A percentile compares a stretch with the other conserved stretches of the same genome.
Conservation (phyloP, 2,797 vertebrate species). For the Oryzias sinensis region DNA sequence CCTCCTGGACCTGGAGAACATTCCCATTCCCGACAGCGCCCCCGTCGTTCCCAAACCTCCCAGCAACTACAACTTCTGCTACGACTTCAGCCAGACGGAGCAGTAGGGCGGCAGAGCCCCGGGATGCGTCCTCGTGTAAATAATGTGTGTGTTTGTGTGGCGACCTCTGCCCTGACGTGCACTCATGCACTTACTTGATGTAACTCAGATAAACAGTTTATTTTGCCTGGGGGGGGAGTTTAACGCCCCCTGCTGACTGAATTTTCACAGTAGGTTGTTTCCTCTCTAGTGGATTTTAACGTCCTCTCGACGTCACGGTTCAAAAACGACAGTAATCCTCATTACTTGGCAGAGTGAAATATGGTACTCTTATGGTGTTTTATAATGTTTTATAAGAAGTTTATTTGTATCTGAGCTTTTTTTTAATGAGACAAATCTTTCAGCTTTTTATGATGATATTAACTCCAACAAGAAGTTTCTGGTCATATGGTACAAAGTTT, state of each 20-base stretch:
- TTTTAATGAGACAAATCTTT: constrained; percentile 1
- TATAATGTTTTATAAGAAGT: constrained; percentile 43
- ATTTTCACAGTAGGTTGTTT: not conserved
- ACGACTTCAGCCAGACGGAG: constrained; percentile 90
- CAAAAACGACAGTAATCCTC: not conserved
- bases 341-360: constrained; percentile 7
- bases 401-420: constrained; percentile 27
- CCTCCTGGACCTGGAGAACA: constrained; percentile 93
- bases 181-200: constrained; percentile 23
- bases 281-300: not conserved
- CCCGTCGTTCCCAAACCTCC: constrained; percentile 90
- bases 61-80: constrained; percentile 96
- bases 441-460: not conserved
- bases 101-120: constrained; percentile 73
- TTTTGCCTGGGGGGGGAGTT: too few relatives aligned
- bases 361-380: constrained; percentile 33
- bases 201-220: constrained; percentile 24
- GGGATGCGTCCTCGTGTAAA: constrained; percentile 46
- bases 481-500: constrained; percentile 10
- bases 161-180: constrained; percentile 23
- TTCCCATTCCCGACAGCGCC: constrained; percentile 87
- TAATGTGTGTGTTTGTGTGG: constrained; percentile 13
- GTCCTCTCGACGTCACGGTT: not conserved
- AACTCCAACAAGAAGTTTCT: not conserved
- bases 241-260: not conserved